A percentile compares a stretch with the other conserved stretches of the same genome.
phyloP scores from a whole-genome alignment of 2,888 invertebrate genomes.

The Electrophaes corylata region DNA sequence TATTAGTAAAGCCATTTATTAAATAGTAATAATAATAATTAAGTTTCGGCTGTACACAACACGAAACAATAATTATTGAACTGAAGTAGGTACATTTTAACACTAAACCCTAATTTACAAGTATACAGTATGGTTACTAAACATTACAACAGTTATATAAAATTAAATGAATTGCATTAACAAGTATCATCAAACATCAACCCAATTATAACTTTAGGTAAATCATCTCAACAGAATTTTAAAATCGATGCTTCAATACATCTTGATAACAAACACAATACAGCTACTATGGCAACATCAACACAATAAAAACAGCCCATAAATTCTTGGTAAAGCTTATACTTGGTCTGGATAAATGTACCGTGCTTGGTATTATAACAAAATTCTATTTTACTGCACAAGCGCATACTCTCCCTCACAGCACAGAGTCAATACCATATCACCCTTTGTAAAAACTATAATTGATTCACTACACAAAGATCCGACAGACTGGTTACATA shows the following conservation, averaged over 20 bases:
- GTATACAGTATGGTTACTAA: constrained; percentile 32
- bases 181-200: constrained; percentile 75
- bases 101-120: constrained; percentile 62
- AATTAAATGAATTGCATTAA: constrained; percentile 63
- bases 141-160: constrained; percentile 60
- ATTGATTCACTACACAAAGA: constrained; percentile 1
- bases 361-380: constrained; percentile 17
- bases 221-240: constrained; percentile 63
- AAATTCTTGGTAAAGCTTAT: constrained; percentile 28
- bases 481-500: neutral
- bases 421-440: constrained; percentile 8
- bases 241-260: constrained; percentile 48
- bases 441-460: constrained; percentile 34
- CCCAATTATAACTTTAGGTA: constrained; percentile 64
- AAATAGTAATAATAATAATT: constrained; percentile 65
- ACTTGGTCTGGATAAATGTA: constrained; percentile 26
- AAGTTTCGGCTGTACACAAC: constrained; percentile 73
- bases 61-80: constrained; percentile 53
- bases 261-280: constrained; percentile 46
- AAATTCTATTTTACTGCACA: constrained; percentile 11
- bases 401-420: constrained; percentile 8
- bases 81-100: constrained; percentile 37
- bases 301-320: constrained; percentile 39
- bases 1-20: constrained; percentile 77
- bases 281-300: constrained; percentile 33